Evolutionary conservation across 2,113 vertebrate species (phyloP), one percentile per base, ranked within the genome.

Genomic region (Cnemophilus loriae): DNA sequence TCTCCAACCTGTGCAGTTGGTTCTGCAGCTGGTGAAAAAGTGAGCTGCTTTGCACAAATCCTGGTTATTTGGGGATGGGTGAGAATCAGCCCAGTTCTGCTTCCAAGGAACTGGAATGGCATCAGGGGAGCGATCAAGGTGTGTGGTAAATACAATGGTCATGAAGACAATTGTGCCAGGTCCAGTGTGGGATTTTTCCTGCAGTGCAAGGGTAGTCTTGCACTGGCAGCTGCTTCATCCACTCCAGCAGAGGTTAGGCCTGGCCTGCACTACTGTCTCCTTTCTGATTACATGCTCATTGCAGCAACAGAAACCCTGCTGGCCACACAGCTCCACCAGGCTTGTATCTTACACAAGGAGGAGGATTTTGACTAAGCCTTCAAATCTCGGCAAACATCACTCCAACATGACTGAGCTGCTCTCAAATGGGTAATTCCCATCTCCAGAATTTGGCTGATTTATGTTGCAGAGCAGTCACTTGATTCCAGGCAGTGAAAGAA

Each of bases 131-230:
- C 52, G n/a, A 6, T 7, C 50, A 76, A 85, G 82, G 55, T 16
- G 50, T 35, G 75, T 32, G 53, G 41, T 37, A 79, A 87, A 87
- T 26, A 57, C 1, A 4, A 22, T 0, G 4, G 23, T 9, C 1
- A 0, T 16, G n/a, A 77, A 4, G 16, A 64, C 27, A 55, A 37
- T 13, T 35, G 3, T 6, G 4, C 16, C 6, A 2, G 37, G 33
- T 23, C 33, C 10, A 3, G 14, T 9, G 42, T 17, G 19, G n/a
- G 28, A 63, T 32, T 41, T 24, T 24, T 88, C 30, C 30, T 3
- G 11, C 52, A 47, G 53, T 5, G 21, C 47, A 59, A 77, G 53
- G 30, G 33, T 4, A 39, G 16, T 46, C 39, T 37, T 4, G 2
- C 37, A n/a, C 41, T 26, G 53, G 65, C 27, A 88, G n/a, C 37